Base-by-base conservation (phyloP, 1,140 invertebrate species). In the Panagrolaimus sp. region DNA sequence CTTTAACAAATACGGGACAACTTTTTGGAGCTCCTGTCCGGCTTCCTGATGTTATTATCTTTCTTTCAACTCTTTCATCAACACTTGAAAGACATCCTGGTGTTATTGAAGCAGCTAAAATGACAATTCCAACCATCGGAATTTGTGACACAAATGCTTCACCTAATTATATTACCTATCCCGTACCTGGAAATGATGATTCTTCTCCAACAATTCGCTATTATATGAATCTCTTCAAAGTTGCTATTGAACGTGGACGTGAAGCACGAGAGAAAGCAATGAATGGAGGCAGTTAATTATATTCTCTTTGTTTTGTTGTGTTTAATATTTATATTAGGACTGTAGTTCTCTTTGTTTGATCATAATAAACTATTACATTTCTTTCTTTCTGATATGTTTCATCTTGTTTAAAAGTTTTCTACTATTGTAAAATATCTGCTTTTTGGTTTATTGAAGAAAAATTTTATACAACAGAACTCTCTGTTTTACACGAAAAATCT, bases 161-260 rank as follows among this genome's bases (percentile, higher is more conserved):
- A 86, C 95, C 96, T 0, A 91, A 92, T 84, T 85, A 96, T 17
- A 85, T 90, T 15, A 87, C 93, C 4, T 99, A 97, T 85, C 94
- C 95, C 0, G 88, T 99, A 7, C 96, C 96, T 24, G 95, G 93
- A 0, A 98, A 98, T 87, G 96, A 99, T 86, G 96, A 99, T 83
- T 88, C 91, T 0, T 88, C 89, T 0, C 81, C 84, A 5, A 85
- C 93, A 1, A 87, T 97, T 69, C 83, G 90, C 80, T 86, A 94
- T 5, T 98, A 96, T 84, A 91, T 91, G 83, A 88, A 89, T 80
- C 86, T 98, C 64, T 98, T 98, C 84, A 92, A 92, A 85, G 85
- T 89, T 78, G 93, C 93, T 26, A 92, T 98, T 79, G 76, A 90
- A 43, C 86, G 88, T 77, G 95, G 92, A 0, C 96, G 97, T 86